Conservation (phyloP, 2,113 vertebrate genomes). For the Pardalotus punctatus region DNA sequence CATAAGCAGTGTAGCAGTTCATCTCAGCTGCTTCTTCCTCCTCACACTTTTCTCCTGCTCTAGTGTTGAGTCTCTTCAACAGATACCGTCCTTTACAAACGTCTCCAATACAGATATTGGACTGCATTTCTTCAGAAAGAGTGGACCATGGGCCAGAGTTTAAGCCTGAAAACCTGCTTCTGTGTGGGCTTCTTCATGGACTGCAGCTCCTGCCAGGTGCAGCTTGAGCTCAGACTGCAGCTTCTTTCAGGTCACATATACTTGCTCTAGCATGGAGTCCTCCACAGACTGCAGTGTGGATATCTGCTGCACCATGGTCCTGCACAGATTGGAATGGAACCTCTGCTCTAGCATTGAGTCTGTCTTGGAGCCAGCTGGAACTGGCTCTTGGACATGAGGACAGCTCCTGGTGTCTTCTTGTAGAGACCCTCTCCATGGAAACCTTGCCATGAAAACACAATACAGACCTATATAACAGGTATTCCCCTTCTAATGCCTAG, state of each 20-base stretch:
- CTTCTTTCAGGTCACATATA: neutral
- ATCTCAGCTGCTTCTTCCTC: neutral
- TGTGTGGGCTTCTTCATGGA: neutral
- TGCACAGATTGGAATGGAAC: neutral
- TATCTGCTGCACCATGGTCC: neutral
- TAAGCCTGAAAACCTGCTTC: neutral
- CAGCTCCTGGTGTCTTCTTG: neutral
- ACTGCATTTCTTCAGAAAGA: neutral
- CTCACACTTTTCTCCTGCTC: neutral
- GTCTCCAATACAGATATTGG: neutral
- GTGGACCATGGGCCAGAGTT: neutral
- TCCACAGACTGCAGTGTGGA: neutral
- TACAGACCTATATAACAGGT: neutral
- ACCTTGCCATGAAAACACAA: neutral
- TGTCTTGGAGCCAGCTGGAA: neutral
- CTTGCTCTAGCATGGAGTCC: neutral
- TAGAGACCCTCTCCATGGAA: neutral
- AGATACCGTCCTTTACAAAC: neutral
- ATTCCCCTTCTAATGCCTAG: neutral
- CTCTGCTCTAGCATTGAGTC: rapidly evolving
- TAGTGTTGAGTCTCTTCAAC: neutral
- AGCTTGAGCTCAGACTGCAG: neutral
- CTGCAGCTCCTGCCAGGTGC: neutral
- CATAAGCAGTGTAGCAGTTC: neutral
- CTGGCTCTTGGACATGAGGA: rapidly evolving